A percentile compares a stretch with the other conserved stretches of the same genome.
Evolutionary conservation across 2,113 vertebrate genomes (phyloP).

Genomic region (Rhinoderma darwinii): DNA sequence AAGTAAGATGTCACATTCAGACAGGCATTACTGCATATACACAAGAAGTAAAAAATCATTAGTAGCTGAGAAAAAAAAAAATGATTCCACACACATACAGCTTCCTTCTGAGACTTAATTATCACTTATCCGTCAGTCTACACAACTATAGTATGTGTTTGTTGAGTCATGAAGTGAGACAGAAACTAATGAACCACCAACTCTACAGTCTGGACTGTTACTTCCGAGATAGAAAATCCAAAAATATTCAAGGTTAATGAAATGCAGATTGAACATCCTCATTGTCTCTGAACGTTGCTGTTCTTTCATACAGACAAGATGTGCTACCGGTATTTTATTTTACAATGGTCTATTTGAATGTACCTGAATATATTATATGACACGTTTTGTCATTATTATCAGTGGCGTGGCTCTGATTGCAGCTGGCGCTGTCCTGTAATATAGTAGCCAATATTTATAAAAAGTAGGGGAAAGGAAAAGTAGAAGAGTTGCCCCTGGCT

Average conservation of each 20-base stretch:
- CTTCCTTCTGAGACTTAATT: background rate
- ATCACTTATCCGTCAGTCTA: background rate
- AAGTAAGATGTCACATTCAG: background rate
- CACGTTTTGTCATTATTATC: too few species aligned
- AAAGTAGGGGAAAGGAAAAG: background rate
- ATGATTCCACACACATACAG: background rate
- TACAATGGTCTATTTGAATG: background rate
- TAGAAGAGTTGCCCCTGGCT: too few species aligned
- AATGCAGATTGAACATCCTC: background rate
- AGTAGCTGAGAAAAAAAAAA: background rate
- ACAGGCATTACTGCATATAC: too few species aligned
- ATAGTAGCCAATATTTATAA: background rate
- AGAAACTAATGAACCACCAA: background rate
- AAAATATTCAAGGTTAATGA: background rate
- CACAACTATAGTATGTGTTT: too few species aligned
- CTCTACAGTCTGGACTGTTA: background rate
- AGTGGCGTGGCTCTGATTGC: too few species aligned
- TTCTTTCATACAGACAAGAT: background rate
- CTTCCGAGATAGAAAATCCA: background rate
- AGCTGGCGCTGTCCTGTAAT: too few species aligned
- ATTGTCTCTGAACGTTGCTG: background rate
- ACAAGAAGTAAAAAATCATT: background rate
- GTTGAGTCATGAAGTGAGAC: slow-evolving; percentile 8
- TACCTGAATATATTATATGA: too few species aligned
- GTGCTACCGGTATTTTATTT: background rate